These are phyloP conservation scores for Tortrix viridana DNA, from an alignment of 2,888 invertebrate genomes.

Conservation along the genomic window DNA sequence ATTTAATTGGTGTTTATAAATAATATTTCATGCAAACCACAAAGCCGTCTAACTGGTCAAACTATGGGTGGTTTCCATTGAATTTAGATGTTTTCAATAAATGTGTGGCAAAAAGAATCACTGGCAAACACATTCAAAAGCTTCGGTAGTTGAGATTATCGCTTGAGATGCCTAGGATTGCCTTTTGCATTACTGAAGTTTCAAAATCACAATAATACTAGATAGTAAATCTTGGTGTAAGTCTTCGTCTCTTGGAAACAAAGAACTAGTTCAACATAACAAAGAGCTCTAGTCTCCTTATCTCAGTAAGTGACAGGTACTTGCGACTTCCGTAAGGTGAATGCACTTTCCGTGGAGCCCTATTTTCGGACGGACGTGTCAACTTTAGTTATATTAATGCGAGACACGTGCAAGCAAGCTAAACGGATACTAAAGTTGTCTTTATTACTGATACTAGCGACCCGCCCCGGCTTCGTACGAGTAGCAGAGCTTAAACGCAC, in stretches of 20 bases:
- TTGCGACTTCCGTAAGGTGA: constrained; percentile 20
- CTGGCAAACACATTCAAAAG: too few species aligned
- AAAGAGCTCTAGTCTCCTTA: constrained; percentile 18
- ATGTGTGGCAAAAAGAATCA: too few species aligned
- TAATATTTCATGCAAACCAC: constrained; percentile 11
- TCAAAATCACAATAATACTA: too few species aligned
- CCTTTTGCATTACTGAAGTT: too few species aligned
- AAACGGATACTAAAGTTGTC: too few species aligned
- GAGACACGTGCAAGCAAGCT: constrained; percentile 15
- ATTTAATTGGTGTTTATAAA: constrained; percentile 1
- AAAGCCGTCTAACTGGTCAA: not conserved
- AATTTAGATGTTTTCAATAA: too few species aligned
- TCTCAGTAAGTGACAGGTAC: constrained; percentile 14
- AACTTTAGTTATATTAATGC: constrained; percentile 25
- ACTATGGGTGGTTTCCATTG: too few species aligned
- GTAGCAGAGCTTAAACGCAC: too few species aligned
- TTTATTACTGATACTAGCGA: too few species aligned
- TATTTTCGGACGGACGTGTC: constrained; percentile 35
- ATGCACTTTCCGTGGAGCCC: constrained; percentile 34
- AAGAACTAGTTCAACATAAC: not conserved
- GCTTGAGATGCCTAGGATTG: too few species aligned
- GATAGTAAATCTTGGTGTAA: not conserved
- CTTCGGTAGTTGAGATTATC: too few species aligned
- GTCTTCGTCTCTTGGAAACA: not conserved
- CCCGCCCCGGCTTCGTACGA: too few species aligned